These are phyloP conservation scores for Sciurus niger DNA, from an alignment of 2,113 vertebrate species.

Conservation along the genomic window DNA sequence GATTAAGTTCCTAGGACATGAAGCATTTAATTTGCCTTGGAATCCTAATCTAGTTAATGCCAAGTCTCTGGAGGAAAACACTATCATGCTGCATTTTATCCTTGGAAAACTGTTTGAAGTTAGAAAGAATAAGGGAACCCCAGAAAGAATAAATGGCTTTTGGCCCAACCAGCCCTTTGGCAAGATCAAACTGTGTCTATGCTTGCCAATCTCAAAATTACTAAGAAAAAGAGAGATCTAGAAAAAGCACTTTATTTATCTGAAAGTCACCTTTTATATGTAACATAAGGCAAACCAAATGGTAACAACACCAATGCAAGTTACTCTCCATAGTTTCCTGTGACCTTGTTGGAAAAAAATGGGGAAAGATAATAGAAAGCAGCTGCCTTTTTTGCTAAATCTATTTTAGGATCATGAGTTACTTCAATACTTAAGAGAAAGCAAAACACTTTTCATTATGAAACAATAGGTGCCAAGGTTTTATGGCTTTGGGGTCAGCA, in stretches of 20 bases:
- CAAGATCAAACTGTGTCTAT: neutral
- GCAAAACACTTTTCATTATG: neutral
- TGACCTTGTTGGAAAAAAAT: neutral
- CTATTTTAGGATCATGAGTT: slow-evolving; percentile 60
- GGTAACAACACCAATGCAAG: neutral
- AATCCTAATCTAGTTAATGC: slow-evolving; percentile 52
- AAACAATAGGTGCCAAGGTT: slow-evolving; percentile 37
- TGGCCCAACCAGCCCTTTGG: neutral
- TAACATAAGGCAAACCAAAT: slow-evolving; percentile 11
- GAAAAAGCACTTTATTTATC: neutral
- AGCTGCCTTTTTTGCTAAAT: slow-evolving; percentile 8
- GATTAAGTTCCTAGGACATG: slow-evolving; percentile 16
- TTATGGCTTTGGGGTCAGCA: slow-evolving; percentile 28
- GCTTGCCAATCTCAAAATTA: neutral
- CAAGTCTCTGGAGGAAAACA: slow-evolving; percentile 9
- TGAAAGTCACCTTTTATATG: slow-evolving; percentile 27
- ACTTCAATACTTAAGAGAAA: slow-evolving; percentile 47
- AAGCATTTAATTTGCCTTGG: slow-evolving; percentile 67
- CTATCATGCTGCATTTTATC: neutral
- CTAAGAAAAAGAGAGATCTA: neutral
- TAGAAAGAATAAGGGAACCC: slow-evolving; percentile 11
- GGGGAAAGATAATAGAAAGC: neutral
- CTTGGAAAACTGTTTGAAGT: slow-evolving; percentile 27
- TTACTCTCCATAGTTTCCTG: neutral
- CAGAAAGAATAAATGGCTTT: neutral